A percentile compares a stretch with the other conserved stretches of the same genome.
These are phyloP conservation scores for Stylophora pistillata DNA, from an alignment of 64 coral and sea anemone genomes.

Conservation along the genomic window DNA sequence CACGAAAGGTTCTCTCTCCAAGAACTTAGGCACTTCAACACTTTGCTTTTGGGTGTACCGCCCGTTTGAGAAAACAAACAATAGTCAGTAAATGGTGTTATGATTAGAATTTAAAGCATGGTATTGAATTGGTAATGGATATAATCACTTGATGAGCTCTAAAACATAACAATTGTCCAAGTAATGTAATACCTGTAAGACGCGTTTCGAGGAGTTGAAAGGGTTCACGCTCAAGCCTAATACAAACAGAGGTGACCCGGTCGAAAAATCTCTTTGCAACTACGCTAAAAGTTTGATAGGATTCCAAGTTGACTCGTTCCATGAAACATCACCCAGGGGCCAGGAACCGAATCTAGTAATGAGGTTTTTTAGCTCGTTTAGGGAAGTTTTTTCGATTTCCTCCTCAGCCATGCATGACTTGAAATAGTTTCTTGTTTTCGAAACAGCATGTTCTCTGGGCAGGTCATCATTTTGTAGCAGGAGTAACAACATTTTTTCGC, in stretches of 20 bases:
- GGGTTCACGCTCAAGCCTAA: constrained; percentile 33
- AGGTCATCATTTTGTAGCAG: not conserved
- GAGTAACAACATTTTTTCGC: constrained; percentile 2
- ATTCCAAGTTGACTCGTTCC: constrained; percentile 53
- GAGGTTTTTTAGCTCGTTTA: constrained; percentile 10
- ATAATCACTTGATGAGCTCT: too few species aligned
- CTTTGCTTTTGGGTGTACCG: too few species aligned
- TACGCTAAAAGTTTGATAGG: not conserved
- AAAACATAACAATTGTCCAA: too few species aligned
- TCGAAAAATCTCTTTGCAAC: not conserved
- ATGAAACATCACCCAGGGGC: constrained; percentile 16
- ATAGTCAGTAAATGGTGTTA: too few species aligned
- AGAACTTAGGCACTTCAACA: not conserved
- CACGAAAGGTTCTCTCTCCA: not conserved
- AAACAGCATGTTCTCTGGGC: not conserved
- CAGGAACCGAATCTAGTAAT: constrained; percentile 5
- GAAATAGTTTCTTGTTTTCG: constrained; percentile 31
- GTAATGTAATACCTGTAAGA: not conserved
- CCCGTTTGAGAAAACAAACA: too few species aligned
- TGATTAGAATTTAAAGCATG: too few species aligned
- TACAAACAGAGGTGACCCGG: not conserved
- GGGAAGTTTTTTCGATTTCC: not conserved
- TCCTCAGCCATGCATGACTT: constrained; percentile 62
- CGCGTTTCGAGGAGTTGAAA: constrained; percentile 6
- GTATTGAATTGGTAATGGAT: too few species aligned